These are phyloP conservation scores for Sepiola atlantica DNA, from an alignment of 2,888 invertebrate genomes.

Conservation along the genomic window DNA sequence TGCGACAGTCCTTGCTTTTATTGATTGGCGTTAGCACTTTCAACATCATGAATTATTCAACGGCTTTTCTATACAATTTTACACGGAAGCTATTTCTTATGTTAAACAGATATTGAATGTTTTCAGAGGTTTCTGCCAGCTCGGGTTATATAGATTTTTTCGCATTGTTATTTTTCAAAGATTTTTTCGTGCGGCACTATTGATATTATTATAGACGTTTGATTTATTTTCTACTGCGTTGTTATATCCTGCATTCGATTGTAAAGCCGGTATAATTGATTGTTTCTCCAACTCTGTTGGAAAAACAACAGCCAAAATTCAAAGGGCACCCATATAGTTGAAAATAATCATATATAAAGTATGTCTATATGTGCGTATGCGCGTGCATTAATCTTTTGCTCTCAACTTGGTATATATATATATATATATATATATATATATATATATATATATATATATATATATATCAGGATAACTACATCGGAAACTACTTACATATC, in stretches of 20 bases:
- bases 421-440: too few relatives aligned
- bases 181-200: not conserved
- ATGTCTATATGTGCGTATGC: too few relatives aligned
- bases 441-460: too few relatives aligned
- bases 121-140: not conserved
- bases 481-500: too few relatives aligned
- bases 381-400: too few relatives aligned
- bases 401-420: too few relatives aligned
- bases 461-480: too few relatives aligned
- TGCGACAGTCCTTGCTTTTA: not conserved
- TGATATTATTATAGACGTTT: not conserved
- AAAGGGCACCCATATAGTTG: too few relatives aligned
- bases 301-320: not conserved
- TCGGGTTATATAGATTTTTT: not conserved
- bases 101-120: slow-evolving; percentile 6
- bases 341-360: too few relatives aligned
- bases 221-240: not conserved
- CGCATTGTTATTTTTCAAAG: not conserved
- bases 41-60: not conserved
- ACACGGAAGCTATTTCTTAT: not conserved
- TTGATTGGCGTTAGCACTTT: not conserved
- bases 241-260: not conserved
- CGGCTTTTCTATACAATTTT: not conserved
- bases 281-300: not conserved
- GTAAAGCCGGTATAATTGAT: not conserved